Percentiles rank a stretch among this genome's conserved stretches.
Conservation (phyloP, 2,113 vertebrate species). For the Ammodytes dubius region DNA sequence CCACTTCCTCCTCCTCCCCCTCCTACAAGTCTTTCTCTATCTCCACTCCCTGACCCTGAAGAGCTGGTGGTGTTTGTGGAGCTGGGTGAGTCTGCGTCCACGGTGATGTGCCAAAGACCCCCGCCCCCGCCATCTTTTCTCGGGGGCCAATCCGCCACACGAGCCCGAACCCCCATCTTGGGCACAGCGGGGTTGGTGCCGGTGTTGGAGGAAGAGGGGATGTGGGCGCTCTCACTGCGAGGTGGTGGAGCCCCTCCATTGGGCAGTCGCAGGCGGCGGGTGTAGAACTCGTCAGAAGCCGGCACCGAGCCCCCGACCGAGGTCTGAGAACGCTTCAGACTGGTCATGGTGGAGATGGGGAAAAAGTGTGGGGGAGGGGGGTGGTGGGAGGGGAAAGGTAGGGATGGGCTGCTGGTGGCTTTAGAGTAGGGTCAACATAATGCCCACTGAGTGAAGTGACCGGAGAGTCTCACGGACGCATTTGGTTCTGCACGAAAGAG, state of each 20-base stretch:
- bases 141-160: conserved; percentile 98
- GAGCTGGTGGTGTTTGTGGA: conserved; percentile 80
- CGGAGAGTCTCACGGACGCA: conserved; percentile 57
- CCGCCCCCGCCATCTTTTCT: conserved; percentile 91
- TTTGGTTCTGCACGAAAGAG: conserved; percentile 62
- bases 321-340: conserved; percentile 98
- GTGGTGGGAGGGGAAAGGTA: conserved; percentile 58
- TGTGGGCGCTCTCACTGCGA: conserved; percentile 95
- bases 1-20: conserved; percentile 48
- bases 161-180: conserved; percentile 98
- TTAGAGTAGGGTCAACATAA: conserved; percentile 72
- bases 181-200: conserved; percentile 96
- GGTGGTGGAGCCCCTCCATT: conserved; percentile 95
- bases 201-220: conserved; percentile 82
- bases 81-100: conserved; percentile 89
- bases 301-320: conserved; percentile 92
- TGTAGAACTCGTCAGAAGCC: conserved; percentile 95
- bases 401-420: conserved; percentile 41
- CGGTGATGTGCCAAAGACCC: conserved; percentile 86
- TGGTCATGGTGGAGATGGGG: conserved; percentile 91
- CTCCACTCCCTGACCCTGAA: conserved; percentile 80
- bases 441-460: conserved; percentile 50
- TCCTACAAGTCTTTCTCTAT: conserved; percentile 72
- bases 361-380: conserved; percentile 36
- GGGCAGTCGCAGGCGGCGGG: conserved; percentile 94